phyloP scores from a whole-genome alignment of 2,888 invertebrate genomes.

The Lissonota sp. region DNA sequence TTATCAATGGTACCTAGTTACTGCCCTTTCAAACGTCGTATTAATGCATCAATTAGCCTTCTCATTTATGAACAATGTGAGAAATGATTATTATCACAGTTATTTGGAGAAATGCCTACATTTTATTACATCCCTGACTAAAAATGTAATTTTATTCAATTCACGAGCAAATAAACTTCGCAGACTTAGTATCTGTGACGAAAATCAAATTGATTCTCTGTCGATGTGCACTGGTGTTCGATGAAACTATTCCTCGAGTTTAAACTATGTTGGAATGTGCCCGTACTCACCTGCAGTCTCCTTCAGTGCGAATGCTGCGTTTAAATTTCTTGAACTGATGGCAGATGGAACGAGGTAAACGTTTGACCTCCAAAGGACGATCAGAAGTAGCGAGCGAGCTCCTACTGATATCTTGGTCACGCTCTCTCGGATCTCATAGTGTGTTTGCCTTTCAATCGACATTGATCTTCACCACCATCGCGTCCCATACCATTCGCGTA shows the following conservation, averaged over 20 bases:
- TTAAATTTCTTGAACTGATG: constrained; percentile 7
- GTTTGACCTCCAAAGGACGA: constrained; percentile 71
- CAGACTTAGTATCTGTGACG: too few relatives aligned
- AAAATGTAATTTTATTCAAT: neutral
- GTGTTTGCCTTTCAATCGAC: constrained; percentile 6
- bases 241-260: neutral
- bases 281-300: neutral
- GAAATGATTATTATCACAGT: too few relatives aligned
- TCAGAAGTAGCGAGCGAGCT: constrained; percentile 31
- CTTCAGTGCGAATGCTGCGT: neutral
- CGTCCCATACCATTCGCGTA: neutral
- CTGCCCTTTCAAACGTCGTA: neutral
- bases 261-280: neutral
- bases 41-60: neutral
- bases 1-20: neutral
- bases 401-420: constrained; percentile 32
- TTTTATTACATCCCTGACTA: neutral
- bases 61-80: neutral
- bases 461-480: neutral
- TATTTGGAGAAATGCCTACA: too few relatives aligned
- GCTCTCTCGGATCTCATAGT: constrained; percentile 8
- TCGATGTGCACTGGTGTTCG: neutral
- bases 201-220: neutral
- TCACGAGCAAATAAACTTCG: too few relatives aligned
- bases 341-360: neutral